Conservation (phyloP, 2,888 invertebrate species). For the Rhogogaster chlorosoma region DNA sequence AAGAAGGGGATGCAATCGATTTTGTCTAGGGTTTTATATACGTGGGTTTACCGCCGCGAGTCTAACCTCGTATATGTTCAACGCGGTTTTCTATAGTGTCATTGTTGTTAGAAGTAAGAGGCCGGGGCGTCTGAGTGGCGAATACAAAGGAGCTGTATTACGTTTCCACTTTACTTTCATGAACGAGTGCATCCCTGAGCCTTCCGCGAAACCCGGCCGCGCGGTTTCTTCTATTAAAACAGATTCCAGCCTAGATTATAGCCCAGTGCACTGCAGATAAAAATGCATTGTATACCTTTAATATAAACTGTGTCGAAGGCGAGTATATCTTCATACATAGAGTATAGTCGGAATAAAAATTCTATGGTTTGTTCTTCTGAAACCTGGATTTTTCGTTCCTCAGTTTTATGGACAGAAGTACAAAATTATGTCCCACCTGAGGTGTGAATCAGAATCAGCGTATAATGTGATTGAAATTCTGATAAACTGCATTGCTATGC, state of each 20-base stretch:
- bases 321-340: too few relatives aligned
- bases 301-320: background rate
- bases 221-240: conserved; percentile 21
- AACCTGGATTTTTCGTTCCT: too few relatives aligned
- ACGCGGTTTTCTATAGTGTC: conserved; percentile 71
- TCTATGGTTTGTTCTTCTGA: too few relatives aligned
- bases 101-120: conserved; percentile 70
- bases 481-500: too few relatives aligned
- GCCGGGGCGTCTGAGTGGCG: conserved; percentile 67
- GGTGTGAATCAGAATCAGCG: too few relatives aligned
- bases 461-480: too few relatives aligned
- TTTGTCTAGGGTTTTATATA: conserved; percentile 65
- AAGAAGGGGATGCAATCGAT: conserved; percentile 73
- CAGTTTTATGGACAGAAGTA: too few relatives aligned
- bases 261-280: background rate
- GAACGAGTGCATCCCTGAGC: conserved; percentile 62
- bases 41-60: conserved; percentile 42
- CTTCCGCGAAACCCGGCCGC: conserved; percentile 4
- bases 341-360: too few relatives aligned
- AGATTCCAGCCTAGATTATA: conserved; percentile 13
- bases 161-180: conserved; percentile 73
- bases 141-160: conserved; percentile 75
- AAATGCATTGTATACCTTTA: background rate
- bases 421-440: too few relatives aligned
- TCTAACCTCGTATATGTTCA: conserved; percentile 14